phyloP scores from a whole-genome alignment of 2,113 vertebrate species.

The Lynx canadensis region DNA sequence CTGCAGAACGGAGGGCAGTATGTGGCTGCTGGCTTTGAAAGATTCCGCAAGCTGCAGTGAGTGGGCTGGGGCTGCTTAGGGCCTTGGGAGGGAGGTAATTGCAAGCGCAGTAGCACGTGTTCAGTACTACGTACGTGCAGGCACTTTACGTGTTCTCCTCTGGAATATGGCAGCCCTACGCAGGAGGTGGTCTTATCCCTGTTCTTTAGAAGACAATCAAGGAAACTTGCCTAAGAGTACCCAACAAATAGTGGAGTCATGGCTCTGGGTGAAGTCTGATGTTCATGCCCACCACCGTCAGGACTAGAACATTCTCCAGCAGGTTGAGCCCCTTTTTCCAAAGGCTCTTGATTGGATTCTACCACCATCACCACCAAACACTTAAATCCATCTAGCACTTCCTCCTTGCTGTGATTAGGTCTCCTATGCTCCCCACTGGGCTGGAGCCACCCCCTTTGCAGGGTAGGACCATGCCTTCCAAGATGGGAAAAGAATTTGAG shows the following conservation, averaged over 20 bases:
- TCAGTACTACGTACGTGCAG: neutral
- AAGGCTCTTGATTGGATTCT: neutral
- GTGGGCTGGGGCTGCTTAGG: conserved; percentile 72
- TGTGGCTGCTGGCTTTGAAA: conserved; percentile 93
- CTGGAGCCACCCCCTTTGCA: neutral
- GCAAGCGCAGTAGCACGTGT: neutral
- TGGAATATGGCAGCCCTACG: neutral
- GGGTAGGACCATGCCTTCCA: neutral
- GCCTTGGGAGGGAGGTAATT: neutral
- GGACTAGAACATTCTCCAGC: neutral
- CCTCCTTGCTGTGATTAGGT: neutral
- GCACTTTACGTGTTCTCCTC: neutral
- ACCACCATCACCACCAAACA: neutral
- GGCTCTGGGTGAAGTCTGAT: neutral
- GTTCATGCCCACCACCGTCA: neutral
- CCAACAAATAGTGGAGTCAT: neutral
- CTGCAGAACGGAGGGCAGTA: conserved; percentile 89
- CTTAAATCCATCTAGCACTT: neutral
- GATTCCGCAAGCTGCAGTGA: conserved; percentile 92
- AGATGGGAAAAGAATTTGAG: neutral
- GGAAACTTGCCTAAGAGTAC: neutral
- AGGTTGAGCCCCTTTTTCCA: neutral
- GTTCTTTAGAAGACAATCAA: neutral
- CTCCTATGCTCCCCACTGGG: neutral
- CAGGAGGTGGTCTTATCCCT: neutral